Evolutionary conservation across 64 coral and sea anemone species (phyloP).

Genomic region (Trachythela sp.): DNA sequence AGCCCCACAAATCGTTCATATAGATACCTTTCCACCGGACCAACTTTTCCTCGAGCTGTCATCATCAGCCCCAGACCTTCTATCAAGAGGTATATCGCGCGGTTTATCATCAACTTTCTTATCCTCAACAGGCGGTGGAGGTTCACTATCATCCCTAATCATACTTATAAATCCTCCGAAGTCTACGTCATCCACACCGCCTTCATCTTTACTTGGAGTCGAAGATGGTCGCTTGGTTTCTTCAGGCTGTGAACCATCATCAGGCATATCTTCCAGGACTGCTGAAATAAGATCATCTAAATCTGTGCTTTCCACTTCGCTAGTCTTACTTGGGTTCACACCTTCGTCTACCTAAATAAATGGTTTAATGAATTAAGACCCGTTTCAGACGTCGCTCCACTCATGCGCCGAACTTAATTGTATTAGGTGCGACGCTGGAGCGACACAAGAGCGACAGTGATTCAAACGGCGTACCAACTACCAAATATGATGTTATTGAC

Average conservation of each 20-base stretch:
- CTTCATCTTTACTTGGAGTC: background rate
- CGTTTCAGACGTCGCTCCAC: too few relatives aligned
- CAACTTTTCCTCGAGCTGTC: background rate
- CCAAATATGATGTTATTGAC: too few relatives aligned
- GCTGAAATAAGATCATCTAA: background rate
- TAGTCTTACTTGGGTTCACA: background rate
- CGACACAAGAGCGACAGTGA: too few relatives aligned
- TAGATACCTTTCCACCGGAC: background rate
- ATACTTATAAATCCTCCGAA: background rate
- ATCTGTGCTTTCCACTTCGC: background rate
- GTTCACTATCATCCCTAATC: background rate
- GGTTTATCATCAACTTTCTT: background rate
- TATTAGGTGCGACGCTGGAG: too few relatives aligned
- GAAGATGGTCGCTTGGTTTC: background rate
- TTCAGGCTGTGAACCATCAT: background rate
- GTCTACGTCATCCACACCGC: background rate
- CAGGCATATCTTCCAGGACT: background rate
- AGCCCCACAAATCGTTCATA: background rate
- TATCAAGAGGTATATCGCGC: background rate
- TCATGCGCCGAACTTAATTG: too few relatives aligned
- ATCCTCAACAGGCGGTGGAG: background rate
- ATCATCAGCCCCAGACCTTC: background rate
- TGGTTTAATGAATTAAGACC: too few relatives aligned
- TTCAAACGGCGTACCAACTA: too few relatives aligned
- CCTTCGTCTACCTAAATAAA: background rate